A percentile compares a stretch with the other conserved stretches of the same genome.
phyloP scores from a whole-genome alignment of 2,888 invertebrate genomes.

The Dolichomitus sp. region DNA sequence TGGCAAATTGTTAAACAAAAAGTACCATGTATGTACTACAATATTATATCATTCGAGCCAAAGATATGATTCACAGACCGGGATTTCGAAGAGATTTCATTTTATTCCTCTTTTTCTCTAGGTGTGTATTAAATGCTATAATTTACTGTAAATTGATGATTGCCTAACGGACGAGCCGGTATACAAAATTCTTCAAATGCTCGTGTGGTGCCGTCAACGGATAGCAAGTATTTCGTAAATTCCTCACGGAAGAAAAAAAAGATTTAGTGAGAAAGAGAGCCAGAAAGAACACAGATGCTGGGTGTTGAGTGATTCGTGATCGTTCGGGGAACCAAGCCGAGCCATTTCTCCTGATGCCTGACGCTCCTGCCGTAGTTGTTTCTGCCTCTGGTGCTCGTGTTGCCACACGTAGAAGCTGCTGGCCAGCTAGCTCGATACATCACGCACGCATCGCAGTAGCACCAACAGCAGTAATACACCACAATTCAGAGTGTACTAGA shows the following conservation, averaged over 20 bases:
- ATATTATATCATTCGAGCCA: too few relatives aligned
- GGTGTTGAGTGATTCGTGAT: conserved; percentile 46
- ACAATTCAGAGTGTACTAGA: conserved; percentile 37
- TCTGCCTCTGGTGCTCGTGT: not conserved
- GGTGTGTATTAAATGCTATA: not conserved
- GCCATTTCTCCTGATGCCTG: conserved; percentile 25
- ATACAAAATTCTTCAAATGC: conserved; percentile 5
- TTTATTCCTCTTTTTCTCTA: not conserved
- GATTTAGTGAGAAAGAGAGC: not conserved
- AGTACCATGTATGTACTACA: too few relatives aligned
- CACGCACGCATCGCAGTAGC: conserved; percentile 18
- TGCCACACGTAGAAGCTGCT: not conserved
- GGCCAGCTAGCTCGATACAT: conserved; percentile 22
- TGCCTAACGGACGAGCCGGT: not conserved
- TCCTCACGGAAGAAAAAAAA: not conserved
- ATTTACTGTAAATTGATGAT: not conserved
- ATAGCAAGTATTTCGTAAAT: conserved; percentile 35
- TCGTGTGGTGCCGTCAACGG: not conserved
- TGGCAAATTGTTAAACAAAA: too few relatives aligned
- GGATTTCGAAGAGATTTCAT: too few relatives aligned
- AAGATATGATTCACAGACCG: too few relatives aligned
- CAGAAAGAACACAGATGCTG: conserved; percentile 17
- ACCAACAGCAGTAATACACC: conserved; percentile 16
- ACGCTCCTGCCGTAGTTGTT: not conserved
- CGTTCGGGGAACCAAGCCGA: conserved; percentile 30